Conservation (phyloP, 2,113 vertebrate genomes). For the Zosterops hypoxanthus region DNA sequence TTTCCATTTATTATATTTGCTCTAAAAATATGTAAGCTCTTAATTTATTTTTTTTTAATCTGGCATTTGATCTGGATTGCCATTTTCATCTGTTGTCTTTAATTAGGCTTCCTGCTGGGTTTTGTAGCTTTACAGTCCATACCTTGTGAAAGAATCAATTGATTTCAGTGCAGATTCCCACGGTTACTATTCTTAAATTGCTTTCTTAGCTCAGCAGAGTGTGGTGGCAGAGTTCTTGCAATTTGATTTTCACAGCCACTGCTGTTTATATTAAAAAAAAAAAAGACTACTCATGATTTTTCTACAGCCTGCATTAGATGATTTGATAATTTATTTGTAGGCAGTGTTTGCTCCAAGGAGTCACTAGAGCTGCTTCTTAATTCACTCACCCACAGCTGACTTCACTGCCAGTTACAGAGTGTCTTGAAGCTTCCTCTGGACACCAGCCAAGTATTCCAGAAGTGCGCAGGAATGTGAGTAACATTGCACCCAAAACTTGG, state of each 20-base stretch:
- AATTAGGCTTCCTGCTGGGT: slow-evolving; percentile 49
- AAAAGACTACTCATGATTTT: not conserved
- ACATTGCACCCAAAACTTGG: not conserved
- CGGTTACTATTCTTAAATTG: slow-evolving; percentile 25
- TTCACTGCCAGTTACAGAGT: not conserved
- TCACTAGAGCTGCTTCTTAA: not conserved
- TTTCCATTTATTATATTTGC: slow-evolving; percentile 41
- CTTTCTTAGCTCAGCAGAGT: not conserved
- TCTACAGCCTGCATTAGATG: not conserved
- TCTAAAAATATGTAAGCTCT: slow-evolving; percentile 9
- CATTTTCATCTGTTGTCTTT: slow-evolving; percentile 37
- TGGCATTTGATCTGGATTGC: slow-evolving; percentile 49
- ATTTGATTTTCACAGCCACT: not conserved
- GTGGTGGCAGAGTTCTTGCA: not conserved
- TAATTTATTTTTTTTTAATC: not conserved
- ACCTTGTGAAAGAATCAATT: slow-evolving; percentile 33
- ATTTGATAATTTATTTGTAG: not conserved
- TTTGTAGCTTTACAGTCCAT: not conserved
- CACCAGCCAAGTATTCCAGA: not conserved
- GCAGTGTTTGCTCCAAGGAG: not conserved
- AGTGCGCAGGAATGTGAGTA: not conserved
- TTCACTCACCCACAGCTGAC: not conserved
- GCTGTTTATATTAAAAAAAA: not conserved
- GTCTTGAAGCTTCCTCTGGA: not conserved
- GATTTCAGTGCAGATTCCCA: slow-evolving; percentile 36